A percentile compares a stretch with the other conserved stretches of the same genome.
Conservation (phyloP, 2,888 invertebrate species). For the Branchinecta sandiegonensis region DNA sequence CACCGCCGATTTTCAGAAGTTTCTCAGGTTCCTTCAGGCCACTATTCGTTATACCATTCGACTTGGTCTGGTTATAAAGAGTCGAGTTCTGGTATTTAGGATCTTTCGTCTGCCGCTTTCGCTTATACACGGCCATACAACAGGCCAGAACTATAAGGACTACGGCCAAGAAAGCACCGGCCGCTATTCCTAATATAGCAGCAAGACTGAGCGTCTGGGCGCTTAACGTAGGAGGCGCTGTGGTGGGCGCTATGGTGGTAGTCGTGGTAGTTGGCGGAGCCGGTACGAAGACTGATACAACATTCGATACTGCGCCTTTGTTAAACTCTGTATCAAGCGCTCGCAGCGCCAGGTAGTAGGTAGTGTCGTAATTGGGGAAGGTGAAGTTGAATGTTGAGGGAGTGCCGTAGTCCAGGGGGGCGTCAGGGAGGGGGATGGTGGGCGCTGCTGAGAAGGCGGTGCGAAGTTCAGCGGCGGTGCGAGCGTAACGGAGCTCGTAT, state of each 20-base stretch:
- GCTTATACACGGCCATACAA: conserved; percentile 18
- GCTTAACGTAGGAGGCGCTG: neutral
- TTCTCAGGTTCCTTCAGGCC: neutral
- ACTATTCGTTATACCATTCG: neutral
- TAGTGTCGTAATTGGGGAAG: conserved; percentile 39
- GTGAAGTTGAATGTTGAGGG: conserved; percentile 40
- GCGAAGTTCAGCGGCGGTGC: conserved; percentile 37
- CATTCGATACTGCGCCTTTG: conserved; percentile 38
- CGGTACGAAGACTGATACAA: conserved; percentile 40
- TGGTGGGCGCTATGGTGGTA: conserved; percentile 22
- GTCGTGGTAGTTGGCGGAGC: conserved; percentile 39
- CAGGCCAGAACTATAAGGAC: conserved; percentile 24
- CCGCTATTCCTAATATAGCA: conserved; percentile 25
- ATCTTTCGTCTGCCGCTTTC: conserved; percentile 4
- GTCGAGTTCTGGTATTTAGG: neutral
- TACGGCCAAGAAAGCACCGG: conserved; percentile 25
- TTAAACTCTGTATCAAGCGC: conserved; percentile 38
- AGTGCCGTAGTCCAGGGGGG: conserved; percentile 39
- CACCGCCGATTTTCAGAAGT: neutral
- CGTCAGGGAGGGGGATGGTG: conserved; percentile 19
- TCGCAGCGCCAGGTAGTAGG: conserved; percentile 41
- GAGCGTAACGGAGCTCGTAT: conserved; percentile 37
- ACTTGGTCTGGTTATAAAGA: neutral
- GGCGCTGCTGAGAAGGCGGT: conserved; percentile 32
- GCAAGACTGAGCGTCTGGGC: conserved; percentile 3